Base-by-base conservation (phyloP, 30 jellyfish, hydroid and myxozoan species). In the Morbakka virulenta region DNA sequence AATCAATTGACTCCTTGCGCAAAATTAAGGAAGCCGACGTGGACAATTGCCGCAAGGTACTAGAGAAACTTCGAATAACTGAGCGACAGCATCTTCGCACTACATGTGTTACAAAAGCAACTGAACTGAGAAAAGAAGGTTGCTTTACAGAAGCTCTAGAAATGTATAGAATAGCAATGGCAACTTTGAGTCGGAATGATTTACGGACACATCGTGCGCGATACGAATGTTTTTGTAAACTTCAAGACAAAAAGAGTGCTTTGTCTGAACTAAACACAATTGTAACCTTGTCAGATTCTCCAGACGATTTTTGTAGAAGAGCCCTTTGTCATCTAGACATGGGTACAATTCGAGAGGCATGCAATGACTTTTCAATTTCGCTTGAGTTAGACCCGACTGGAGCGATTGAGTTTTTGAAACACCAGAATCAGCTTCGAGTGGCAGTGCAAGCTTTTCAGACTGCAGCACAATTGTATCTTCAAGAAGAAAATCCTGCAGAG, bases 301-400 rank as follows among this genome's bases (percentile, higher is more conserved):
- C 72, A 32, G 76, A 75, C 0, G 96, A 87, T 30, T 63, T 67
- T 41, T 87, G 96, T 62, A 30, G 57, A 0, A 53, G 94, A 36
- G 96, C 96, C 32, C 70, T 57, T 35, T 66, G 69, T 23, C 87
- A 70, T 12, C 76, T 71, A 22, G 62, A 76, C 50, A 57, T 78
- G 2, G 90, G 94, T 47, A 77, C 50, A 64, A 88, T 74, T 11
- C 51, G 71, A 35, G 49, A 31, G 32, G 96, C 96, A n/a, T 87
- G 96, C 69, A 72, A 83, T 14, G 96, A 87, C 35, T 87, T 69
- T 62, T 74, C 80, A 13, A 67, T 32, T 29, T 89, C 96, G 11
- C 41, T 87, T 36, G 94, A 80, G 11, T 64, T 87, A 65, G 90
- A 87, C 47, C 94, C 80, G 57, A 80, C 36, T 64, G 49, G 75